These are phyloP conservation scores for Dryomyza anilis DNA, from an alignment of 2,888 invertebrate species.

Conservation along the genomic window DNA sequence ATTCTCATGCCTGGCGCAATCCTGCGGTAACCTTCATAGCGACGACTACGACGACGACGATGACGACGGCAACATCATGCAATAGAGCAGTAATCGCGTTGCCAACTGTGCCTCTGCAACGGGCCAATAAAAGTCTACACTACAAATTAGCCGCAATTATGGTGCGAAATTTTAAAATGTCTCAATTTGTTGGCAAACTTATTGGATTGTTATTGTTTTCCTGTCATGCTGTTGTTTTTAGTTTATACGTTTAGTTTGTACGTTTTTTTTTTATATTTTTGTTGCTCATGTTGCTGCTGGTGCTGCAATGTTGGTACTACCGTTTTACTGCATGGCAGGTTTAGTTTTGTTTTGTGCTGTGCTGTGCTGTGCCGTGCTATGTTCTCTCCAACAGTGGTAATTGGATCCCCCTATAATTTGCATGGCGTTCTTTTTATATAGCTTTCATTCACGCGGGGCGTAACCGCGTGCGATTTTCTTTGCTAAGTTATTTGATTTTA, in stretches of 20 bases:
- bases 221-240: neutral
- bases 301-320: neutral
- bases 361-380: no score
- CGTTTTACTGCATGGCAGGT: no score
- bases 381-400: conserved; percentile 21
- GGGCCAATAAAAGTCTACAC: neutral
- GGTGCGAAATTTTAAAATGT: conserved; percentile 30
- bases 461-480: conserved; percentile 42
- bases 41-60: neutral
- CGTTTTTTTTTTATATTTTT: neutral
- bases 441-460: conserved; percentile 27
- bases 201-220: conserved; percentile 15
- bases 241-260: neutral
- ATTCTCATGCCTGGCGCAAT: conserved; percentile 1
- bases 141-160: conserved; percentile 29
- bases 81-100: no score
- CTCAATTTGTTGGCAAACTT: conserved; percentile 27
- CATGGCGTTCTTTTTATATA: conserved; percentile 56
- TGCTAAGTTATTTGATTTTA: conserved; percentile 58
- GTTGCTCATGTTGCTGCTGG: neutral
- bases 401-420: conserved; percentile 56
- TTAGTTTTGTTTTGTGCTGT: no score
- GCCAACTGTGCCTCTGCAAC: neutral
- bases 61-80: neutral
- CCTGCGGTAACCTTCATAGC: neutral